Percentiles rank a stretch among this genome's conserved stretches.
These are phyloP conservation scores for Rhamnusium bicolor DNA, from an alignment of 2,888 invertebrate genomes.

Conservation along the genomic window DNA sequence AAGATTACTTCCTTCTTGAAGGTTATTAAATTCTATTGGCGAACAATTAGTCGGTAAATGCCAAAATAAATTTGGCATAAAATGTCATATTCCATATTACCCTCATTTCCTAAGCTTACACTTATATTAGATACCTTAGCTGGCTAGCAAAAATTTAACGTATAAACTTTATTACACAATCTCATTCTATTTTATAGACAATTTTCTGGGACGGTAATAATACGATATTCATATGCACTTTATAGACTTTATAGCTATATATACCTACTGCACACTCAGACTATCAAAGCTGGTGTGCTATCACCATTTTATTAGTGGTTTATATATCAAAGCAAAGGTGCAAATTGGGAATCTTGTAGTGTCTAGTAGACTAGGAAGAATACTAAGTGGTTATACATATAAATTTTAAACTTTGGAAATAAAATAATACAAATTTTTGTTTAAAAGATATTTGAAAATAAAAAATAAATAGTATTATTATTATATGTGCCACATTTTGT, in stretches of 20 bases:
- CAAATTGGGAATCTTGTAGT: conserved; percentile 11
- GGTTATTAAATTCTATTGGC: conserved; percentile 24
- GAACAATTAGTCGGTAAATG: conserved; percentile 20
- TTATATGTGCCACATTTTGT: background rate
- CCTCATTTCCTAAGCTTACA: background rate
- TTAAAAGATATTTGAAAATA: too few relatives aligned
- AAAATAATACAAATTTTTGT: too few relatives aligned
- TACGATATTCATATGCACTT: conserved; percentile 37
- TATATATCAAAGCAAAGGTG: background rate
- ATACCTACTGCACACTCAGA: conserved; percentile 13
- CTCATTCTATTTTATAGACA: conserved; percentile 37
- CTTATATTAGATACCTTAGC: background rate
- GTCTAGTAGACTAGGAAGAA: background rate
- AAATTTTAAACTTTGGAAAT: background rate
- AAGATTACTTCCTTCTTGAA: background rate
- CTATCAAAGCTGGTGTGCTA: conserved; percentile 26
- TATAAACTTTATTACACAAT: conserved; percentile 36
- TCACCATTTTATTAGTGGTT: background rate
- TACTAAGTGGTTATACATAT: background rate
- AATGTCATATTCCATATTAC: conserved; percentile 9
- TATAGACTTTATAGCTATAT: conserved; percentile 27
- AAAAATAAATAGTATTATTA: too few relatives aligned
- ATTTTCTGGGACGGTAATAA: conserved; percentile 33
- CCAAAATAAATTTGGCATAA: conserved; percentile 16
- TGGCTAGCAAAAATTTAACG: conserved; percentile 25